Percentiles rank a stretch among this genome's conserved stretches.
Conservation (phyloP, 2,888 invertebrate genomes). For the Dolomedes plantarius region DNA sequence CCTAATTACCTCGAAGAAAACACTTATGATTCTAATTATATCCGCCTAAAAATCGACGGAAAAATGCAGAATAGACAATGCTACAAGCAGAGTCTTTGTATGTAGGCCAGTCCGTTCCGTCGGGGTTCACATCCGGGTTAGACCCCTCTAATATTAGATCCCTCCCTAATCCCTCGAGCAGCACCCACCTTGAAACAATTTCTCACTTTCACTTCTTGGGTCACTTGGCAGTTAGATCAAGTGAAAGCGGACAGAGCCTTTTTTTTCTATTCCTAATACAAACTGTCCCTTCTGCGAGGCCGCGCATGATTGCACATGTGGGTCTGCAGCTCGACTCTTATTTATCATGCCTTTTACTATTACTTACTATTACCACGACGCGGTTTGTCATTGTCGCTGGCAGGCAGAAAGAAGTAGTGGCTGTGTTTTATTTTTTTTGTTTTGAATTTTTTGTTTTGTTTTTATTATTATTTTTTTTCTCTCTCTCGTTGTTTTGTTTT, state of each 20-base stretch:
- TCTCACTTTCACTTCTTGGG: slow-evolving; percentile 21
- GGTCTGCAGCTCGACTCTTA: slow-evolving; percentile 2
- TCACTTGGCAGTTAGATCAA: slow-evolving; percentile 19
- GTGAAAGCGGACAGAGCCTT: slow-evolving; percentile 11
- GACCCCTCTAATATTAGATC: slow-evolving; percentile 23
- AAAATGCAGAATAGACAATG: slow-evolving; percentile 11
- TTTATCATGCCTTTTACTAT: neutral
- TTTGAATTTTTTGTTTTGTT: no score
- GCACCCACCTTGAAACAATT: slow-evolving; percentile 22
- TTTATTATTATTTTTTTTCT: no score
- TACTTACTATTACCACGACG: slow-evolving; percentile 19
- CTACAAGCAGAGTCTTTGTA: neutral
- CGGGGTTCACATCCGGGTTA: slow-evolving; percentile 6
- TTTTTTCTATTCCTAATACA: no score
- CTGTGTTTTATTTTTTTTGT: no score
- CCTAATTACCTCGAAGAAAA: no score
- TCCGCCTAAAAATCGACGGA: neutral
- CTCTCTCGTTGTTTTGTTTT: neutral
- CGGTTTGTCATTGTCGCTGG: neutral
- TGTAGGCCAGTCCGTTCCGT: slow-evolving; percentile 8
- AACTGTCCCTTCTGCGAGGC: neutral
- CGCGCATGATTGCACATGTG: slow-evolving; percentile 8
- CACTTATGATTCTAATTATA: slow-evolving; percentile 2
- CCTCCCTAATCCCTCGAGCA: neutral
- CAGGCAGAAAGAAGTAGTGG: neutral